phyloP scores from a whole-genome alignment of 2,888 invertebrate species.

The Ophion ellenae region DNA sequence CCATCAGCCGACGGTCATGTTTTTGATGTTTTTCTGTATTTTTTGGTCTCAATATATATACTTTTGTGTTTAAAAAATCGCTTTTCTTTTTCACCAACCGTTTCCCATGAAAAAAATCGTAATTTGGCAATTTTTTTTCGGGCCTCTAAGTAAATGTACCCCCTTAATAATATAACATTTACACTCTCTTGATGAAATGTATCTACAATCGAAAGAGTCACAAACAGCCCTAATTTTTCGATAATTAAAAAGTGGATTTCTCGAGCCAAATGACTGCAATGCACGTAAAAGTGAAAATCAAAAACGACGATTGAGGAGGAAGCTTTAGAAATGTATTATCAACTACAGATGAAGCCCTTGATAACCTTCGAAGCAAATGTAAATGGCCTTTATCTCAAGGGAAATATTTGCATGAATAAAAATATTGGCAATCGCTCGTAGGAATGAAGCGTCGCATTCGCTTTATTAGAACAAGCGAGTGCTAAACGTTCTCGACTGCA shows the following conservation, averaged over 20 bases:
- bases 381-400: not conserved
- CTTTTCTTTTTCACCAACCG: too few relatives aligned
- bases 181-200: not conserved
- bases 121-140: too few relatives aligned
- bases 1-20: too few relatives aligned
- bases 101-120: too few relatives aligned
- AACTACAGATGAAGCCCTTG: not conserved
- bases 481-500: slow-evolving; percentile 4
- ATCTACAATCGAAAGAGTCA: not conserved
- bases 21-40: too few relatives aligned
- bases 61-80: too few relatives aligned
- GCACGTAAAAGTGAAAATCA: not conserved
- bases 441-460: not conserved
- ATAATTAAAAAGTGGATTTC: not conserved
- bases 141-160: too few relatives aligned
- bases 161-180: not conserved
- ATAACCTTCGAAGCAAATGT: not conserved
- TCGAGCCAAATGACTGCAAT: not conserved
- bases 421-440: not conserved
- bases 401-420: not conserved
- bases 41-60: too few relatives aligned
- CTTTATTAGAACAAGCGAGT: not conserved
- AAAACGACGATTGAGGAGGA: not conserved
- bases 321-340: not conserved
- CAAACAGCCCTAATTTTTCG: not conserved